Evolutionary conservation across 2,888 invertebrate genomes (phyloP).

Genomic region (Eupithecia vulgata): DNA sequence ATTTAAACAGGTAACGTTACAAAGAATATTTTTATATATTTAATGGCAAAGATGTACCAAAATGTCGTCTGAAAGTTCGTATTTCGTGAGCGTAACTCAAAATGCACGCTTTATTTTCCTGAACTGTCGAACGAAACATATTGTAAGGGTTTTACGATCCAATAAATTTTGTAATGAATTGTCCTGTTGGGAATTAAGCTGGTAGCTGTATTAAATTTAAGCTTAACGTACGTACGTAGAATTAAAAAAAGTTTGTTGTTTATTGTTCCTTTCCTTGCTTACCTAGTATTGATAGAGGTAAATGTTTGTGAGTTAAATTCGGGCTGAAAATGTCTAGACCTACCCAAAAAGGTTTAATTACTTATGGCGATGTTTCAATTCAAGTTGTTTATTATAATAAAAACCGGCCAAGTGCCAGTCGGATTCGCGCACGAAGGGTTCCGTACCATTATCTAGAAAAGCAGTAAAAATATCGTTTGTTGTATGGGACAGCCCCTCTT

Average conservation of each 20-base stretch:
- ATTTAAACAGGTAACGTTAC: background rate
- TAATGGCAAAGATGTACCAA: background rate
- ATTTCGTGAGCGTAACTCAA: background rate
- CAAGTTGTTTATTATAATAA: background rate
- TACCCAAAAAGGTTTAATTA: background rate
- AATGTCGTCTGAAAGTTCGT: background rate
- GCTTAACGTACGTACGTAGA: background rate
- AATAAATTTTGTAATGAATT: constrained; percentile 5
- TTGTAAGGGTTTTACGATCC: constrained; percentile 11
- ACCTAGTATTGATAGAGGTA: background rate
- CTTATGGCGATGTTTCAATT: background rate
- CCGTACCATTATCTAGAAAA: no score
- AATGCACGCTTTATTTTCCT: background rate
- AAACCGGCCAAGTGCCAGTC: no score
- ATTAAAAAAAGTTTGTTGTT: background rate
- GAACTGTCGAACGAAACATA: constrained; percentile 7
- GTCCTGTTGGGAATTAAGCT: constrained; percentile 9
- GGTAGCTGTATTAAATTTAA: background rate
- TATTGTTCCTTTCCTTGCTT: background rate
- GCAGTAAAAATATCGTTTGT: no score
- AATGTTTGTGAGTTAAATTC: background rate
- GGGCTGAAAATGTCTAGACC: background rate
- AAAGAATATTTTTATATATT: background rate
- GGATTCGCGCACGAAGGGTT: no score
- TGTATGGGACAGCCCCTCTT: no score